Evolutionary conservation across 1,140 invertebrate species (phyloP).

Genomic region (Trachymyrmex cornetzi): DNA sequence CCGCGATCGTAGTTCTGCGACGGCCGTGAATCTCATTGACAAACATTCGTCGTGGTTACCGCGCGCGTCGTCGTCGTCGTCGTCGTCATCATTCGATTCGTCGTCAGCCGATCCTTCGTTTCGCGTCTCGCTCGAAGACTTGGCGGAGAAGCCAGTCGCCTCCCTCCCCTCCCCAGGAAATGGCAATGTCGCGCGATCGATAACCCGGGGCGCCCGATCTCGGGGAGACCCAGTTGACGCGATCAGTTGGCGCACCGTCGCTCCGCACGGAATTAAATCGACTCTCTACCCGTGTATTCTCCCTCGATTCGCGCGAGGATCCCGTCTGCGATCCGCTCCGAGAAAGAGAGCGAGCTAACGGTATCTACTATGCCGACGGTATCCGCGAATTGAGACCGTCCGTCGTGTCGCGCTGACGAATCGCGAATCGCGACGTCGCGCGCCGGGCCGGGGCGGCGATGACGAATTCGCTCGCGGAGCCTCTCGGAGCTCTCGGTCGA

Average conservation of each 20-base stretch:
- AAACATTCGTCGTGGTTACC: background rate
- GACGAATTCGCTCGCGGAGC: slow-evolving; percentile 8
- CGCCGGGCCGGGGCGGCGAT: background rate
- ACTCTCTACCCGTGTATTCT: background rate
- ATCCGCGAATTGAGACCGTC: background rate
- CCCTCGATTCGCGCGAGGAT: too few species aligned
- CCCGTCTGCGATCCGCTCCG: too few species aligned
- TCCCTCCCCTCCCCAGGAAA: background rate
- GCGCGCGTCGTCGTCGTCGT: background rate
- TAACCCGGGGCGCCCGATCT: slow-evolving; percentile 69
- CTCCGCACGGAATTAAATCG: background rate
- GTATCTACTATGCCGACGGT: slow-evolving; percentile 26
- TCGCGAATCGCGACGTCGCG: background rate
- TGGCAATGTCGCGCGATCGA: slow-evolving; percentile 70
- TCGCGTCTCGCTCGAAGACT: background rate
- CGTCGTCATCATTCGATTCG: background rate
- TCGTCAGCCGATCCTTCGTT: background rate
- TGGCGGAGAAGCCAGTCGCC: background rate
- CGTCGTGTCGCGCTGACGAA: background rate
- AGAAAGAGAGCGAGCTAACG: background rate
- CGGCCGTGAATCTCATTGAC: background rate
- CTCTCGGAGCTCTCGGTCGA: background rate
- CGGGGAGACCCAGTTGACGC: slow-evolving; percentile 33
- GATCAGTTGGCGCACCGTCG: background rate
- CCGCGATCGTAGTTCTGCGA: background rate